Evolutionary conservation across 2,888 invertebrate genomes (phyloP).

Genomic region (Pristionchus entomophagus): DNA sequence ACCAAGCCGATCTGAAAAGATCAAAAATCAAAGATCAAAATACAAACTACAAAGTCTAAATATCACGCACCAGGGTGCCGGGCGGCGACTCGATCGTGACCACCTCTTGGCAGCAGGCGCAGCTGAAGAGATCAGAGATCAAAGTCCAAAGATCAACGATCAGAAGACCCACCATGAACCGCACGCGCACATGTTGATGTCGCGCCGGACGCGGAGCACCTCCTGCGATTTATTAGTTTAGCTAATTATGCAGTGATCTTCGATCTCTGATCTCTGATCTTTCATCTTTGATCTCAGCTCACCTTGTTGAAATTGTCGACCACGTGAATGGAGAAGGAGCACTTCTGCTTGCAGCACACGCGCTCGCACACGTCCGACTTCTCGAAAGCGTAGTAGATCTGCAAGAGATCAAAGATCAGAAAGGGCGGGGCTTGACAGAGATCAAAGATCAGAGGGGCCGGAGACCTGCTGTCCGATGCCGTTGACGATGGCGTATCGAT

Average conservation of each 20-base stretch:
- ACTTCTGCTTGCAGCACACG: neutral
- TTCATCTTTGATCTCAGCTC: neutral
- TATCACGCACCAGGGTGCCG: conserved; percentile 47
- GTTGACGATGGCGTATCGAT: conserved; percentile 63
- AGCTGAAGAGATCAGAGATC: conserved; percentile 79
- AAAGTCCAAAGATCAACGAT: neutral
- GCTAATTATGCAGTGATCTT: neutral
- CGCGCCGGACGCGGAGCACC: conserved; percentile 88
- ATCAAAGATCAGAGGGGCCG: neutral
- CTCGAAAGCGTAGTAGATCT: conserved; percentile 66
- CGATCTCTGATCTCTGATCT: neutral
- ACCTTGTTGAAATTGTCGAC: conserved; percentile 41
- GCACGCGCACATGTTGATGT: conserved; percentile 87
- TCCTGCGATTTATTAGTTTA: conserved; percentile 78
- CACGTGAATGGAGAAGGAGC: conserved; percentile 33
- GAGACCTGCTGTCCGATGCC: conserved; percentile 59
- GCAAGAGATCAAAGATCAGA: neutral
- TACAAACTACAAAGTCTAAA: neutral
- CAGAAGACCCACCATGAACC: conserved; percentile 82
- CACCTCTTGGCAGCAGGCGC: conserved; percentile 47
- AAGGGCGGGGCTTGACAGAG: neutral
- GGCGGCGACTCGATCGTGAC: conserved; percentile 52
- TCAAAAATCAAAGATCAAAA: neutral
- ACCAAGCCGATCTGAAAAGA: conserved; percentile 51
- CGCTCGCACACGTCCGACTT: conserved; percentile 77